These are phyloP conservation scores for Creontiades dilutus DNA, from an alignment of 2,888 invertebrate genomes.

Conservation along the genomic window DNA sequence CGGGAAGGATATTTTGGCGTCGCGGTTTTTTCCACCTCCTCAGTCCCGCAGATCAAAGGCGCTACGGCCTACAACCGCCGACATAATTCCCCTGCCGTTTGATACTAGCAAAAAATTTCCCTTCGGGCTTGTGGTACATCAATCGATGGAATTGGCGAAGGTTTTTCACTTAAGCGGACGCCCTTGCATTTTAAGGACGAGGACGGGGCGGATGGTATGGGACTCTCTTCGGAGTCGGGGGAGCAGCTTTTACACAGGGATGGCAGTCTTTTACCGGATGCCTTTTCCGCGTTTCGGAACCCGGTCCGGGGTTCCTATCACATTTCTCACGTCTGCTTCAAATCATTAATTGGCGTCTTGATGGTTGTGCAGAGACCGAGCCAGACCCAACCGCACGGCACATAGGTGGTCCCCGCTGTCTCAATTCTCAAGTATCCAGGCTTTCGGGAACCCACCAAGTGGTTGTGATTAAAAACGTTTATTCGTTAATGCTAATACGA, in stretches of 20 bases:
- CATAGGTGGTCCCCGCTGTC: constrained; percentile 11
- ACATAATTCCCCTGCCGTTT: constrained; percentile 68
- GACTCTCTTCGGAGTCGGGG: not conserved
- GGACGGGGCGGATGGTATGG: not conserved
- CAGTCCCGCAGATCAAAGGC: constrained; percentile 62
- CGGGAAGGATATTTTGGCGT: constrained; percentile 63
- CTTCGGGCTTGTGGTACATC: constrained; percentile 59
- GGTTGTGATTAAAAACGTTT: too few relatives aligned
- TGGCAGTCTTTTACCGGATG: constrained; percentile 27
- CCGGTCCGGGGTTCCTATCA: not conserved
- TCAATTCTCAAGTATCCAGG: too few relatives aligned
- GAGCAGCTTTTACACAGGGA: constrained; percentile 13
- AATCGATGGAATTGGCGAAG: constrained; percentile 60
- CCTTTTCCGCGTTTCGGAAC: constrained; percentile 21
- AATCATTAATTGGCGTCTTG: constrained; percentile 53
- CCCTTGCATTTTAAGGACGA: constrained; percentile 66
- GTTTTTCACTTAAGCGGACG: constrained; percentile 58
- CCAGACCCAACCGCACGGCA: not conserved
- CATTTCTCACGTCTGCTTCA: constrained; percentile 49
- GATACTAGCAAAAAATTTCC: constrained; percentile 67
- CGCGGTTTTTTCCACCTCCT: constrained; percentile 40
- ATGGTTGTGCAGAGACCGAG: constrained; percentile 10
- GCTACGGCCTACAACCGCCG: constrained; percentile 66
- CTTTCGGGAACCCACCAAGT: too few relatives aligned
- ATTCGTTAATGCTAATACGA: too few relatives aligned